Evolutionary conservation across 2,797 vertebrate species (phyloP).

Genomic region (Eremophila alpestris): DNA sequence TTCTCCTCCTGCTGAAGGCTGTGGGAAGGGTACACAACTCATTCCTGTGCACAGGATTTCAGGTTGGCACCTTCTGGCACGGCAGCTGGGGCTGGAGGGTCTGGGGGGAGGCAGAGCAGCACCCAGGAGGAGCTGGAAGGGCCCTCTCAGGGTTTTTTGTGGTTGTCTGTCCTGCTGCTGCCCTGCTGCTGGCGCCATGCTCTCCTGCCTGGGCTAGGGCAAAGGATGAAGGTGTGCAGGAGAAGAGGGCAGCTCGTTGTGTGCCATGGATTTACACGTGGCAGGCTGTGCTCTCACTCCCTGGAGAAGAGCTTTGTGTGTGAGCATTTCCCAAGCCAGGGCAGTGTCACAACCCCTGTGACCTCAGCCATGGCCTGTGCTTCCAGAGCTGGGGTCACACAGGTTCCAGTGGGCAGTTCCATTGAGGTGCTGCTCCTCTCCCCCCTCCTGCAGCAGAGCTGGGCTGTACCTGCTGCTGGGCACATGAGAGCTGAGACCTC

Average conservation of each 20-base stretch:
- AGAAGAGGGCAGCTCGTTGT: neutral
- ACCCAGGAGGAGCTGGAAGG: neutral
- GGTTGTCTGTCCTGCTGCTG: neutral
- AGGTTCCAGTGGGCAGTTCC: fast-evolving
- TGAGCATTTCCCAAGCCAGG: neutral
- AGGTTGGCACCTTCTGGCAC: fast-evolving
- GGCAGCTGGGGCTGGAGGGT: neutral
- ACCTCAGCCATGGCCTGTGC: neutral
- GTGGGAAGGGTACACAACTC: neutral
- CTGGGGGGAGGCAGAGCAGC: neutral
- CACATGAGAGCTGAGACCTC: neutral
- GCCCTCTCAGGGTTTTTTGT: neutral
- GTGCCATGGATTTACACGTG: neutral
- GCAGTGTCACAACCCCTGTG: fast-evolving
- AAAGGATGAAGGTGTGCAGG: fast-evolving
- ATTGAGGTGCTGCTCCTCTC: fast-evolving
- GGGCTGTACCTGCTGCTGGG: neutral
- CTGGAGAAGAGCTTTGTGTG: neutral
- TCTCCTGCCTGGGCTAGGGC: neutral
- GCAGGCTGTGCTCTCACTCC: neutral
- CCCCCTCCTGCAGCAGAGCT: neutral
- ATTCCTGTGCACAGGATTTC: fast-evolving
- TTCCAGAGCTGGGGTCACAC: fast-evolving
- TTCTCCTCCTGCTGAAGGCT: neutral
- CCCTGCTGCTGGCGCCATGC: neutral